Base-by-base conservation (phyloP, 2,797 vertebrate species). In the Siniperca scherzeri region DNA sequence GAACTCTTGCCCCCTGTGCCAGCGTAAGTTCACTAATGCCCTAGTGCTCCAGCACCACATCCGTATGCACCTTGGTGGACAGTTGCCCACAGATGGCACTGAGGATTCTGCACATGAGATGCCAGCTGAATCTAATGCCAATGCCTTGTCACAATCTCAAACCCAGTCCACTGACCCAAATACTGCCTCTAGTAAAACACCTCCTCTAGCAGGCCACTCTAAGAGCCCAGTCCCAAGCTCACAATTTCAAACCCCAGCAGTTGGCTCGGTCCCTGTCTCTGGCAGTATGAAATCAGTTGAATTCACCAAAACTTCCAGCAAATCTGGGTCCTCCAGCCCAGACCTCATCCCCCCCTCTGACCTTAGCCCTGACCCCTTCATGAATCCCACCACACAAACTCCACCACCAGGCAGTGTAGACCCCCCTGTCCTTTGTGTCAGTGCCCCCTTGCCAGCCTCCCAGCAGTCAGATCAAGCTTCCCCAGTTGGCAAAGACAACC, bases 11-110 rank as follows among this genome's bases (percentile, higher is more conserved):
- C 97, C 97, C 21, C 94, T 98, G 82, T 98, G 97, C 88, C 97
- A 98, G 89, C 97, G 97, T 59, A 98, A 97, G 90, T 98, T 98
- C 93, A 98, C 97, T 71, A 98, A 98, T 17, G 97, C 97, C 1
- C 96, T 98, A 7, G 97, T 96, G 77, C 96, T 98, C 73, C 97
- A 98, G 91, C 97, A 98, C 78, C 97, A 98, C 60, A 97, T 98
- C 62, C 96, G 97, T 36, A 97, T 98, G 97, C 97, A 98, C 78
- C 95, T 98, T 61, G 97, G 97, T 17, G 97, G 97, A 67, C 97
- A 98, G 80, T 95, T 98, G 73, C 97, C 97, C 52, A 89, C 96
- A 40, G 95, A 94, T 69, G 90, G 91, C 46, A 72, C 87, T 50
- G 92, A 92, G 0, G 91, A 95, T 76, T 77, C 91, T 75, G 80